Evolutionary conservation across 2,113 vertebrate species (phyloP).

Genomic region (Chaenocephalus aceratus): DNA sequence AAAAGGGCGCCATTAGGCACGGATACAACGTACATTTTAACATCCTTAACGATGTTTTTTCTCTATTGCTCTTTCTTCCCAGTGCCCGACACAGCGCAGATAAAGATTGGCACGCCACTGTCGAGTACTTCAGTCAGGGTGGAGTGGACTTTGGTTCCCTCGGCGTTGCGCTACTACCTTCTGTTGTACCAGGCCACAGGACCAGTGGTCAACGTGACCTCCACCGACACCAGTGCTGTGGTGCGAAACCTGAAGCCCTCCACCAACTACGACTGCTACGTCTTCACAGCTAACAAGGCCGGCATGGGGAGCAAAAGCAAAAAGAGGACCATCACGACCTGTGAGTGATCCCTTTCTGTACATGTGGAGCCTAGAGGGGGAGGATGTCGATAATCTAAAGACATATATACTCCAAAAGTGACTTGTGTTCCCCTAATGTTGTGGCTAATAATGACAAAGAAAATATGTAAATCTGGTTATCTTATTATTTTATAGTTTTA

Average conservation of each 20-base stretch:
- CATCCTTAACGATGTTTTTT: neutral
- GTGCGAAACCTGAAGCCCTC: conserved; percentile 65
- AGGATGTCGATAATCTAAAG: neutral
- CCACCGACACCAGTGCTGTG: conserved; percentile 33
- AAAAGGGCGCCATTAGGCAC: neutral
- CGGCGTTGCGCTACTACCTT: conserved; percentile 71
- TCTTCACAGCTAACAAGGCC: conserved; percentile 78
- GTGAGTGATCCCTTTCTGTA: conserved; percentile 70
- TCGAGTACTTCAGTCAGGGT: conserved; percentile 76
- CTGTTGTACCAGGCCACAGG: conserved; percentile 41
- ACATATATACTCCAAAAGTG: neutral
- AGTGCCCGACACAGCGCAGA: conserved; percentile 80
- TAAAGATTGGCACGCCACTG: conserved; percentile 44
- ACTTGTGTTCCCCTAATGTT: neutral
- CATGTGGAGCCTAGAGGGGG: neutral
- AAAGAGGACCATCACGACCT: conserved; percentile 77
- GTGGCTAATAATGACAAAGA: neutral
- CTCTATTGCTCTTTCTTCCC: conserved; percentile 10
- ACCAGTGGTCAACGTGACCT: conserved; percentile 50
- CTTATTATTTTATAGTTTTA: neutral
- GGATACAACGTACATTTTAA: neutral
- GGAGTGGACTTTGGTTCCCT: conserved; percentile 70
- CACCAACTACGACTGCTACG: conserved; percentile 75
- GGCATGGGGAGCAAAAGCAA: conserved; percentile 75
- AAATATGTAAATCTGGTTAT: neutral